Conservation (phyloP, 2,113 vertebrate species). For the human region DNA sequence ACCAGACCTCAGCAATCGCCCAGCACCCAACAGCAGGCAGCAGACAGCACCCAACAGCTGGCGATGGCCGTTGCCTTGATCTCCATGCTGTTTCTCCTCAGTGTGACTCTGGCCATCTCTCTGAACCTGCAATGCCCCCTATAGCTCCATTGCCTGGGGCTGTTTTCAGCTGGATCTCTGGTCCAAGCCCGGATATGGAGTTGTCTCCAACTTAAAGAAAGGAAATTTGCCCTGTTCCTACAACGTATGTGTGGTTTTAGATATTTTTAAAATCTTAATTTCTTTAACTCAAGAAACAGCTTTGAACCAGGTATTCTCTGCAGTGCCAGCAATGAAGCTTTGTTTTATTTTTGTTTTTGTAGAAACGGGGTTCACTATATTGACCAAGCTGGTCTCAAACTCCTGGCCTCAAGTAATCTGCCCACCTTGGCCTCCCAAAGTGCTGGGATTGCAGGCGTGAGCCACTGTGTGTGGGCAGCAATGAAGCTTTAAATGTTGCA, state of each 20-base stretch:
- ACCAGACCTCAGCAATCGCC: not conserved
- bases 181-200: slow-evolving; percentile 18
- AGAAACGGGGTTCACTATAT: no score
- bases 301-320: slow-evolving; percentile 11
- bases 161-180: slow-evolving; percentile 48
- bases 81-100: slow-evolving; percentile 57
- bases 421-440: no score
- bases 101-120: slow-evolving; percentile 6
- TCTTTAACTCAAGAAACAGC: slow-evolving; percentile 23
- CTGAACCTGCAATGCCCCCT: not conserved
- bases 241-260: not conserved
- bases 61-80: slow-evolving; percentile 62
- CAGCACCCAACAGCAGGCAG: slow-evolving; percentile 2
- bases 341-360: not conserved
- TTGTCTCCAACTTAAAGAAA: slow-evolving; percentile 42
- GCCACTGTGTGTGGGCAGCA: not conserved
- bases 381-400: no score
- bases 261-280: slow-evolving; percentile 14
- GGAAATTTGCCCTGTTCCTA: slow-evolving; percentile 35
- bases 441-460: no score
- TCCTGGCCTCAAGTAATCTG: no score
- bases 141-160: not conserved
- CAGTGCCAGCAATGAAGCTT: not conserved
- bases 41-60: not conserved
- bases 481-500: slow-evolving; percentile 36